Base-by-base conservation (phyloP, 2,797 vertebrate species). In the Mastacembelus armatus region DNA sequence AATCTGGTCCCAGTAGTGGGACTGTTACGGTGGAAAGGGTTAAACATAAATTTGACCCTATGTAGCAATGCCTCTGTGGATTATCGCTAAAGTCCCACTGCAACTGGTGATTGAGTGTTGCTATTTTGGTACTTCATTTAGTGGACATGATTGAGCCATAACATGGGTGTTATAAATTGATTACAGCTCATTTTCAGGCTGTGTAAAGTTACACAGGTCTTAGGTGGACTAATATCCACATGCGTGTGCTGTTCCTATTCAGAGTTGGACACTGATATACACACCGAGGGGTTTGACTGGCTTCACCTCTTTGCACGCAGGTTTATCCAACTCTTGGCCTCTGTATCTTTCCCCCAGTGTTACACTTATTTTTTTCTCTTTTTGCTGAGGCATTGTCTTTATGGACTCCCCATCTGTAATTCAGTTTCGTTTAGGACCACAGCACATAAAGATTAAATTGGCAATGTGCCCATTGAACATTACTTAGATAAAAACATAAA, bases 71-170 rank as follows among this genome's bases (percentile, higher is more conserved):
- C 77, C 63, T 52, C 15, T 43, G 66, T 62, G 70, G 74, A 83
- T 83, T 85, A 78, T 49, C 57, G 44, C 49, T 59, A 6, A 66
- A 77, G 64, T 74, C 72, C 57, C 39, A 62, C 54, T 49, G 62
- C 69, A 72, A 65, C 74, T 71, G 74, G 55, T 81, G 84, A 85
- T 67, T 56, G 76, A 80, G 43, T 56, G 76, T 19, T 66, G 63
- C 84, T 87, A 85, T 90, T 90, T 82, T 58, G 21, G 78, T 60
- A 47, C 52, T 63, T 89, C 64, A 74, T 88, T 87, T 83, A 65
- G 36, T 56, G 52, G 77, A 67, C n/a, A 22, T 61, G 67, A 80
- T 77, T 81, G 74, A 73, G 78, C 56, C 45, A 7, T 71, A 73
- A 70, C 60, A 66, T 11, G 14, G 73, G 57, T 59, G 66, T 76